Conservation (phyloP, 2,888 invertebrate species). For the Metopia argyrocephala region DNA sequence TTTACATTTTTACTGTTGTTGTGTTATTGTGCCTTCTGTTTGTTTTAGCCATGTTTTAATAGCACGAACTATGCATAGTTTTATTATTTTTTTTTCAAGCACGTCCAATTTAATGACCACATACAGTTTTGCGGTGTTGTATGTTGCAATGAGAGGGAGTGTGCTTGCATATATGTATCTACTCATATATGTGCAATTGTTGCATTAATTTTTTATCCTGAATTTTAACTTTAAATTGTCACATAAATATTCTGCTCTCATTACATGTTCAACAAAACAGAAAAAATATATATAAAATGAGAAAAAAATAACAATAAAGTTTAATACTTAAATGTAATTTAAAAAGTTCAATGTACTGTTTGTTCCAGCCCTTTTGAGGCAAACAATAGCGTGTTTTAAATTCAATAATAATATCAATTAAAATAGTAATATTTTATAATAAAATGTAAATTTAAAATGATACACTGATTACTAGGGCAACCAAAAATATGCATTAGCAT, state of each 20-base stretch:
- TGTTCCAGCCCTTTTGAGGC: background rate
- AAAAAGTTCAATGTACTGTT: slow-evolving; percentile 55
- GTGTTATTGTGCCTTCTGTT: slow-evolving; percentile 12
- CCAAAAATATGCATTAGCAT: too few species aligned
- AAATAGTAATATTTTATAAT: too few species aligned
- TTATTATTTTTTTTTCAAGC: background rate
- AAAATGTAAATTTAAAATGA: too few species aligned
- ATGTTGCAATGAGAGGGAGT: background rate
- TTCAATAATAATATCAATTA: slow-evolving; percentile 10
- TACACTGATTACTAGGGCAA: too few species aligned
- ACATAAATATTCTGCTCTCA: background rate
- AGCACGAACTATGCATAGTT: slow-evolving; percentile 21
- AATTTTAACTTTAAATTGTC: background rate
- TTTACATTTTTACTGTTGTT: background rate
- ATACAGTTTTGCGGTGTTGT: background rate
- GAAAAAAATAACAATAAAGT: background rate
- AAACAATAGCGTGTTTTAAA: slow-evolving; percentile 38
- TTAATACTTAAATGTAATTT: slow-evolving; percentile 12
- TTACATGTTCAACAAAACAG: background rate
- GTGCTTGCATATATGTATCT: background rate
- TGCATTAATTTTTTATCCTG: background rate
- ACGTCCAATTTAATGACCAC: slow-evolving; percentile 25
- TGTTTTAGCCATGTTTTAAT: slow-evolving; percentile 36
- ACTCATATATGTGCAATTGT: background rate
- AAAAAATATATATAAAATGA: slow-evolving; percentile 11